A percentile compares a stretch with the other conserved stretches of the same genome.
phyloP scores from a whole-genome alignment of 2,888 invertebrate genomes.

The Petrolisthes cinctipes region DNA sequence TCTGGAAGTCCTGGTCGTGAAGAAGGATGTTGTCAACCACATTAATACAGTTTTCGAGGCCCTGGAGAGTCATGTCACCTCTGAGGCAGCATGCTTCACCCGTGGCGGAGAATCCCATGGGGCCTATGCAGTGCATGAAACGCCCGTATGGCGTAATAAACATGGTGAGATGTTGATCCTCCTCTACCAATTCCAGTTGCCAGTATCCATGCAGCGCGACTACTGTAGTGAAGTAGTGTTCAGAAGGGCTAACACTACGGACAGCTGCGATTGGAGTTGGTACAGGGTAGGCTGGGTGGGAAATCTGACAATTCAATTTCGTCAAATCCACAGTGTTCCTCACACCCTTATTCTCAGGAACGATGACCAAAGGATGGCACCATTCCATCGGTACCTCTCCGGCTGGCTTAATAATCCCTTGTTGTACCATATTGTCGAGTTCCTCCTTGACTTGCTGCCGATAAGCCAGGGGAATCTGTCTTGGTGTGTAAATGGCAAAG shows the following conservation, averaged over 20 bases:
- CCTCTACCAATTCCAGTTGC: conserved; percentile 23
- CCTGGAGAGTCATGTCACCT: conserved; percentile 34
- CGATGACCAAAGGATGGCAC: neutral
- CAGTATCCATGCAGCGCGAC: conserved; percentile 35
- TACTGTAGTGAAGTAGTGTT: conserved; percentile 21
- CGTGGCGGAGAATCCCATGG: conserved; percentile 42
- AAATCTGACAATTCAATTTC: too few relatives aligned
- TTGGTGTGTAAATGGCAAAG: neutral
- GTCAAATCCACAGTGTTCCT: neutral
- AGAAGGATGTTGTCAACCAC: conserved; percentile 26
- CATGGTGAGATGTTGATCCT: conserved; percentile 21
- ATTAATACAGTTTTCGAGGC: conserved; percentile 23
- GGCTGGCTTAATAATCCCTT: conserved; percentile 12
- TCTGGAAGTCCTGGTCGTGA: too few relatives aligned
- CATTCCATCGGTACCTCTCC: neutral
- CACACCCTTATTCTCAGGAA: neutral
- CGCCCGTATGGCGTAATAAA: conserved; percentile 22
- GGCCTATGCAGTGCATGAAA: conserved; percentile 2
- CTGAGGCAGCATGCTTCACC: conserved; percentile 25
- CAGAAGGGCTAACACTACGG: conserved; percentile 4
- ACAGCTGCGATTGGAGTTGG: neutral
- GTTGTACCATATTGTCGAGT: neutral
- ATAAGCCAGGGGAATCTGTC: neutral
- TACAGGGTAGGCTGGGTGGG: too few relatives aligned
- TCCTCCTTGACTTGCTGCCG: neutral